Conservation (phyloP, 2,888 invertebrate species). For the Aleiodes alternator region DNA sequence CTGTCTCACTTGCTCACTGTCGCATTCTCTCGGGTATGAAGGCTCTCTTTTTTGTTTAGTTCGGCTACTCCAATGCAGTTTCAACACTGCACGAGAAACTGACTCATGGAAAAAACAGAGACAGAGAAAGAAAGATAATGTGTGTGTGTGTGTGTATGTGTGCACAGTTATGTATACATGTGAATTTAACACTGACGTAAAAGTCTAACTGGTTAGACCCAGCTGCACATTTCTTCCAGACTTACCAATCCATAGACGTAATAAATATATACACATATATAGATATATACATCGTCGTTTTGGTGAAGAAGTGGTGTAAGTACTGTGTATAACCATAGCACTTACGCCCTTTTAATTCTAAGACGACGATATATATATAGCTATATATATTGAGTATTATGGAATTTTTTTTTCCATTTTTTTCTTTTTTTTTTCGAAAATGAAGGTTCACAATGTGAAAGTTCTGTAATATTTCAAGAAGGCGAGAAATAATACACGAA, state of each 20-base stretch:
- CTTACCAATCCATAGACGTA: constrained; percentile 31
- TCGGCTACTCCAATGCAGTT: constrained; percentile 53
- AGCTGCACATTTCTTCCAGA: constrained; percentile 34
- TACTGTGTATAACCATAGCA: no score
- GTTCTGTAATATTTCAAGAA: constrained; percentile 14
- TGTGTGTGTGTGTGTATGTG: neutral
- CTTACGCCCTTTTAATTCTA: no score
- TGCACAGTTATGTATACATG: constrained; percentile 22
- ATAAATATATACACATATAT: neutral
- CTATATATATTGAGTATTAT: constrained; percentile 20
- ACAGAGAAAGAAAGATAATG: neutral
- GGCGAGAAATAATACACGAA: neutral
- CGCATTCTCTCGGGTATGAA: constrained; percentile 30
- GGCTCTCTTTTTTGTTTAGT: constrained; percentile 26
- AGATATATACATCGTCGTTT: no score
- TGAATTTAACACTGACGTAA: constrained; percentile 30
- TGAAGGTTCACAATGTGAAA: constrained; percentile 32
- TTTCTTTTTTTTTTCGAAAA: neutral
- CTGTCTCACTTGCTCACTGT: constrained; percentile 37
- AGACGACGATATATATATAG: no score
- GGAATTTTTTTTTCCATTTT: neutral
- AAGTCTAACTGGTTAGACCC: constrained; percentile 52
- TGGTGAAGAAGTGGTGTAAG: no score
- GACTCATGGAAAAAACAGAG: constrained; percentile 34
- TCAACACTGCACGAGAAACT: constrained; percentile 34